Base-by-base conservation (phyloP, 2,113 vertebrate species). In the Sitta europaea region DNA sequence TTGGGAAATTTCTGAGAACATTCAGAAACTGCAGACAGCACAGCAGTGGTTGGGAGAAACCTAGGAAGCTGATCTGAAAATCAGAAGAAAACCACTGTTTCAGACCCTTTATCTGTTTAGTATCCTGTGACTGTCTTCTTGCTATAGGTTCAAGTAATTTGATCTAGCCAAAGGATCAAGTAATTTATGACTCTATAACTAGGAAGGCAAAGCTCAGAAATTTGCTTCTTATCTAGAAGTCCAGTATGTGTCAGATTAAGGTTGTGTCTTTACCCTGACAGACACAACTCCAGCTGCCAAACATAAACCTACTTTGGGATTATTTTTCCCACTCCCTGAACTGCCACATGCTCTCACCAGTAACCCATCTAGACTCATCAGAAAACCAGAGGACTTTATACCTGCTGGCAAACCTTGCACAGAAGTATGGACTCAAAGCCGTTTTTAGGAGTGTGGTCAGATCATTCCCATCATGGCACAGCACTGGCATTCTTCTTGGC, bases 361-460 rank as follows among this genome's bases (percentile, higher is more conserved):
- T 50, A 77, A 55, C 5, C 33, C 50, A n/a, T 27, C 63, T 15
- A 80, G 63, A 33, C 24, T 80, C 54, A 40, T 14, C 8, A 73
- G 27, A 85, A 53, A 74, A 19, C 5, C 31, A 43, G 59, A 78
- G 35, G 42, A 21, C 29, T 82, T 90, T 19, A 23, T 14, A 77
- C 5, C 5, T 66, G 5, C 62, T 23, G 23, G 19, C 4, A 83
- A 75, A 38, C 48, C 48, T 68, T 83, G 20, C 4, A 33, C 31
- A 40, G 36, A 50, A 14, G 15, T 33, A 29, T 3, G 2, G 47
- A 53, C 24, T 57, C 4, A 1, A 43, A 62, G 9, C 8, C 0
- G 0, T 55, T 80, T 62, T 53, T 29, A 28, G 25, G 38, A 76
- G 6, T 19, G 12, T 3, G 3, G 9, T 53, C 47, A 83, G 43